These are phyloP conservation scores for Eilema sororculum DNA, from an alignment of 2,888 invertebrate genomes.

Conservation along the genomic window DNA sequence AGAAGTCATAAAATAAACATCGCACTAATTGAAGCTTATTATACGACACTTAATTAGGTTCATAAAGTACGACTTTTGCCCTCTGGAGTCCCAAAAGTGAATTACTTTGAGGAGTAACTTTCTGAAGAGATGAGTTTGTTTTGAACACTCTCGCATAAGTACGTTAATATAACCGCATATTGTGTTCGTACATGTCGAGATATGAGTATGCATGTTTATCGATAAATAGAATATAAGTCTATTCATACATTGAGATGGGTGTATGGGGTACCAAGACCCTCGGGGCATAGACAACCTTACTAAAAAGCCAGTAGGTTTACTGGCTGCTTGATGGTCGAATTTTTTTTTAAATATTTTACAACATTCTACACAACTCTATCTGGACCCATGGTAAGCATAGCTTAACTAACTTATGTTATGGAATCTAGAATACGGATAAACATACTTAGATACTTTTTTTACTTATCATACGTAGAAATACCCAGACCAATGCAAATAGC, in stretches of 20 bases:
- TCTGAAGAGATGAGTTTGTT: constrained; percentile 47
- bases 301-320: too few relatives aligned
- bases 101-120: constrained; percentile 50
- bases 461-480: too few relatives aligned
- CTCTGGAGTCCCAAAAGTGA: constrained; percentile 52
- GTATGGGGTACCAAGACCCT: too few relatives aligned
- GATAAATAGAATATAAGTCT: not conserved
- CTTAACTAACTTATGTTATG: too few relatives aligned
- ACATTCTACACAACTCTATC: too few relatives aligned
- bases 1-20: constrained; percentile 53
- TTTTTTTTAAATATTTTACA: too few relatives aligned
- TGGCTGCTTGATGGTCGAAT: too few relatives aligned
- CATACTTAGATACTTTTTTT: too few relatives aligned
- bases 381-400: too few relatives aligned
- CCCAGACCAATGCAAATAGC: too few relatives aligned
- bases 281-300: too few relatives aligned
- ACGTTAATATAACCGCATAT: constrained; percentile 24
- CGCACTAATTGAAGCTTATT: constrained; percentile 61
- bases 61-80: constrained; percentile 59
- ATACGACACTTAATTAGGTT: constrained; percentile 59
- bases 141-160: constrained; percentile 26
- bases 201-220: not conserved
- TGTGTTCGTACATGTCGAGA: constrained; percentile 3
- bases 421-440: too few relatives aligned
- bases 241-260: not conserved